Evolutionary conservation across 2,113 vertebrate species (phyloP).

Genomic region (Petroica traversi): DNA sequence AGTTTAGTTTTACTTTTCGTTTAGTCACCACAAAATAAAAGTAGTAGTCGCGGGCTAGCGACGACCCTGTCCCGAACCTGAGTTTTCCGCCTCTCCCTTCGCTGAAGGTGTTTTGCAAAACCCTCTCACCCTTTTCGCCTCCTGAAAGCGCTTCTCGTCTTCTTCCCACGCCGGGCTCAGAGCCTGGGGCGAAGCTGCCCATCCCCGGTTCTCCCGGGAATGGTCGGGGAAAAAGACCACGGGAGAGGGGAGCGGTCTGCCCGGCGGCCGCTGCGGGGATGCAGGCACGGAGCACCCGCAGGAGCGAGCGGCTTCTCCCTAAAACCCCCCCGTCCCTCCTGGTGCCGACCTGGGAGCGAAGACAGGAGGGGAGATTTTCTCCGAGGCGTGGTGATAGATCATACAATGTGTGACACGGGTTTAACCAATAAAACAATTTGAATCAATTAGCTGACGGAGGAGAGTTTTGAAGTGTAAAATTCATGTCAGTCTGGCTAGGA

Average conservation of each 20-base stretch:
- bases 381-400: slow-evolving; percentile 65
- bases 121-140: neutral
- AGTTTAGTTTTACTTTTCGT: neutral
- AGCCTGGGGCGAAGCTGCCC: neutral
- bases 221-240: neutral
- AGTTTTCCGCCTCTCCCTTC: neutral
- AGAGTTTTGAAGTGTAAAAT: slow-evolving; percentile 76
- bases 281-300: neutral
- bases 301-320: neutral
- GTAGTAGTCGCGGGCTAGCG: fast-evolving
- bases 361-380: slow-evolving; percentile 63
- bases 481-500: slow-evolving; percentile 70
- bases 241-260: neutral
- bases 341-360: neutral
- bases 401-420: slow-evolving; percentile 68
- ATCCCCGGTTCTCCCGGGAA: neutral
- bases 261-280: neutral
- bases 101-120: neutral
- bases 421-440: slow-evolving; percentile 81
- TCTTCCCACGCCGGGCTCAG: neutral
- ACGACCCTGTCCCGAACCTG: neutral
- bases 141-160: neutral
- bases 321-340: neutral
- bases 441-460: slow-evolving; percentile 78
- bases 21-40: neutral